phyloP scores from a whole-genome alignment of 2,888 invertebrate species.

The Cryptocephalus moraei region DNA sequence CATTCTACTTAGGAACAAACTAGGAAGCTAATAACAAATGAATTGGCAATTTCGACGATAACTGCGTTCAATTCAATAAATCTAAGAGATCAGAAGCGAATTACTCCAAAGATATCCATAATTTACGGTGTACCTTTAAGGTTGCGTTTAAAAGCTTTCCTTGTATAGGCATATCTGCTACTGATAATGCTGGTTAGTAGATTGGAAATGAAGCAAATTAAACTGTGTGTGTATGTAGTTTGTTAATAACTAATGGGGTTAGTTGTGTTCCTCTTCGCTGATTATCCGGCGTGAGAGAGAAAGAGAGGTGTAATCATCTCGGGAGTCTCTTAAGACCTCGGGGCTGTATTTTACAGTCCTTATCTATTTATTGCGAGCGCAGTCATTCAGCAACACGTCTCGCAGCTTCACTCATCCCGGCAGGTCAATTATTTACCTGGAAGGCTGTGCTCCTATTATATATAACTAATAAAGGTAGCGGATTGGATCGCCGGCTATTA shows the following conservation, averaged over 20 bases:
- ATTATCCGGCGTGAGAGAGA: slow-evolving; percentile 6
- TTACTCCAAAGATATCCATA: too few relatives aligned
- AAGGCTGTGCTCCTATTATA: slow-evolving; percentile 27
- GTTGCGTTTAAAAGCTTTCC: too few relatives aligned
- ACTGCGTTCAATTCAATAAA: too few relatives aligned
- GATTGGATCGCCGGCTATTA: slow-evolving; percentile 36
- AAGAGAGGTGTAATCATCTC: slow-evolving; percentile 24
- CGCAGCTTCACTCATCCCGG: background rate
- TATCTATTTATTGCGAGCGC: slow-evolving; percentile 33
- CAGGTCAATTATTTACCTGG: slow-evolving; percentile 7
- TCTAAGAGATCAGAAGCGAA: too few relatives aligned
- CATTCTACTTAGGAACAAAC: too few relatives aligned
- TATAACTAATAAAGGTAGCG: slow-evolving; percentile 32
- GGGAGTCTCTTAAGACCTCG: slow-evolving; percentile 15
- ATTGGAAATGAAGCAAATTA: too few relatives aligned
- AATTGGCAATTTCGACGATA: too few relatives aligned
- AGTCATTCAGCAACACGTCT: slow-evolving; percentile 15
- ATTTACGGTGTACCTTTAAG: too few relatives aligned
- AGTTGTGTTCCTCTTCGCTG: slow-evolving; percentile 17
- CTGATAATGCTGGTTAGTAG: too few relatives aligned
- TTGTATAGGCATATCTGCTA: too few relatives aligned
- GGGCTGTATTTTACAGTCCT: slow-evolving; percentile 32
- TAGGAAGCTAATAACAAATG: too few relatives aligned
- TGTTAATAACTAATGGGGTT: background rate
- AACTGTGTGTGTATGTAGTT: too few relatives aligned